A percentile compares a stretch with the other conserved stretches of the same genome.
Conservation (phyloP, 2,113 vertebrate genomes). For the Dromas ardeola region DNA sequence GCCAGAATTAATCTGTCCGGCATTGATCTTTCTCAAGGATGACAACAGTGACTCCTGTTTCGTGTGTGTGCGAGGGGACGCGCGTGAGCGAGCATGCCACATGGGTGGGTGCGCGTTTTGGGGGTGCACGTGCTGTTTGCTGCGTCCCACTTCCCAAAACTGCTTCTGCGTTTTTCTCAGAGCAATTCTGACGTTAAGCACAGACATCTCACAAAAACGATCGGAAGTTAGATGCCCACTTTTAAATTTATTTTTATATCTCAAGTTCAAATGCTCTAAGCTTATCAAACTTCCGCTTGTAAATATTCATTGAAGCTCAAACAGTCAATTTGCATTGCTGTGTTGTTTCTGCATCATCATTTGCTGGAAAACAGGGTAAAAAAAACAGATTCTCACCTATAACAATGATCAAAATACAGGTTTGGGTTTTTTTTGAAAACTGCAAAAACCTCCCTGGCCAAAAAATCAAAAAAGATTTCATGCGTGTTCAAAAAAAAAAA, state of each 20-base stretch:
- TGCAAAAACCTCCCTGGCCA: not conserved
- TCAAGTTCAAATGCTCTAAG: conserved; percentile 1
- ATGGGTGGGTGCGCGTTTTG: not conserved
- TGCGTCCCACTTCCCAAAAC: not conserved
- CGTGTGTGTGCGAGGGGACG: not conserved
- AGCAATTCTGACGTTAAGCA: not conserved
- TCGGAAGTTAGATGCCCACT: not conserved
- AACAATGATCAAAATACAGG: not conserved
- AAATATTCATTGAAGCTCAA: conserved; percentile 5
- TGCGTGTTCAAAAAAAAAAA: not conserved
- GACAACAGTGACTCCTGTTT: conserved; percentile 17
- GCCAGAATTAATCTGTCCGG: conserved; percentile 50
- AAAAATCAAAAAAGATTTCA: not conserved
- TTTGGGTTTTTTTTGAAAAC: not conserved
- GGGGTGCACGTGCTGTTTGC: not conserved
- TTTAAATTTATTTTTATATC: conserved; percentile 24
- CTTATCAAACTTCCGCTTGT: not conserved
- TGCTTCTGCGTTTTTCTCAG: not conserved
- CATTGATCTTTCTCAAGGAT: conserved; percentile 32
- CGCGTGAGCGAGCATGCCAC: not conserved
- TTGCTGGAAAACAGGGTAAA: not conserved
- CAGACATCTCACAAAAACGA: not conserved
- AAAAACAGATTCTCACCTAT: not conserved
- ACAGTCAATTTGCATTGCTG: not conserved
- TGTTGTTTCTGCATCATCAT: not conserved